Evolutionary conservation across 2,888 invertebrate species (phyloP).

Genomic region (Coecobrya sp.): DNA sequence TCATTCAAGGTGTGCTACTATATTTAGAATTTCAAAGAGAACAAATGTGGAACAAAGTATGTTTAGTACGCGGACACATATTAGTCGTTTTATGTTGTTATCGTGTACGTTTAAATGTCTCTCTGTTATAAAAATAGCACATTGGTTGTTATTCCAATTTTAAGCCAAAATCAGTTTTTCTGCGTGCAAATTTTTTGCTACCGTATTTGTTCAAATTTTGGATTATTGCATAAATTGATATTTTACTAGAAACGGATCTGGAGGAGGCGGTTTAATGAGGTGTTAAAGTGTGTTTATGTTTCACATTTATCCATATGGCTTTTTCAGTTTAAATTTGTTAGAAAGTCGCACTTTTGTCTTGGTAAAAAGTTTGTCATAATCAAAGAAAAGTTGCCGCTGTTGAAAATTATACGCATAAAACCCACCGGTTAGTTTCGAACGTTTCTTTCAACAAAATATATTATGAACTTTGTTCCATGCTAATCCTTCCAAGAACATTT

Average conservation of each 20-base stretch:
- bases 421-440: too few relatives aligned
- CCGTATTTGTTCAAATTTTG: background rate
- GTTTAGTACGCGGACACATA: background rate
- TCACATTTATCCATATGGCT: background rate
- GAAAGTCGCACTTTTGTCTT: background rate
- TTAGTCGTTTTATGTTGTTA: background rate
- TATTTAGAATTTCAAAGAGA: background rate
- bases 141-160: background rate
- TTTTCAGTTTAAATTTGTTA: background rate
- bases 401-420: too few relatives aligned
- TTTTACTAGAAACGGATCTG: constrained; percentile 47
- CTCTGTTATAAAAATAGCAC: too few relatives aligned
- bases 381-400: background rate
- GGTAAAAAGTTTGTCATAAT: background rate
- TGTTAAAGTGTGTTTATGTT: constrained; percentile 36
- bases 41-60: background rate
- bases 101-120: background rate
- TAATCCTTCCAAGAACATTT: too few relatives aligned
- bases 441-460: too few relatives aligned
- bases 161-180: background rate
- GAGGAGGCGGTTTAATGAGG: constrained; percentile 18
- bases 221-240: constrained; percentile 51
- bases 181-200: background rate
- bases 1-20: background rate
- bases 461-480: too few relatives aligned